Evolutionary conservation across 2,113 vertebrate genomes (phyloP).

Genomic region (Scytalopus superciliaris): DNA sequence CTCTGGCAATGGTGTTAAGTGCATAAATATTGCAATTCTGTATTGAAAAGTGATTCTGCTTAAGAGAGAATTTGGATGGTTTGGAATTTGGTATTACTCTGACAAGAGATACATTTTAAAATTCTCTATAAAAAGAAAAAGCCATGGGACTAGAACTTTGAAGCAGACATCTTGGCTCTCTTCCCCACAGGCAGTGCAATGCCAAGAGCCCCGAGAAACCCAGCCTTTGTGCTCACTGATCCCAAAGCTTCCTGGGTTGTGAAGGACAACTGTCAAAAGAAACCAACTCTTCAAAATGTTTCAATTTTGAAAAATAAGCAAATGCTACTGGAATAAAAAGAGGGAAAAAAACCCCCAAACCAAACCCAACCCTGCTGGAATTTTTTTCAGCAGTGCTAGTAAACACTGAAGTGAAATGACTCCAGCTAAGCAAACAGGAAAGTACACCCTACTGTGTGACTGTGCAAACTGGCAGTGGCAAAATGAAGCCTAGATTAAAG

Average conservation of each 20-base stretch:
- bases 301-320: conserved; percentile 23
- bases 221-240: conserved; percentile 16
- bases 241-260: not conserved
- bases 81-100: not conserved
- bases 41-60: not conserved
- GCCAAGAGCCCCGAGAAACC: conserved; percentile 33
- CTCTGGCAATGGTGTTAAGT: not conserved
- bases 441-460: not conserved
- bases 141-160: not conserved
- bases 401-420: not conserved
- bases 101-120: not conserved
- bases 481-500: not conserved
- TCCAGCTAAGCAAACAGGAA: conserved; percentile 33
- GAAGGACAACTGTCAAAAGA: conserved; percentile 35
- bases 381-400: conserved; percentile 4
- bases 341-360: not conserved
- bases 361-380: not conserved
- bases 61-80: not conserved
- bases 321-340: not conserved
- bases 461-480: not conserved
- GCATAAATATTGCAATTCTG: not conserved
- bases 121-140: conserved; percentile 43
- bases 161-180: not conserved
- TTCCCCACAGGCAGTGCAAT: not conserved
- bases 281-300: not conserved